Conservation (phyloP, 2,113 vertebrate genomes). For the Nicator chloris region DNA sequence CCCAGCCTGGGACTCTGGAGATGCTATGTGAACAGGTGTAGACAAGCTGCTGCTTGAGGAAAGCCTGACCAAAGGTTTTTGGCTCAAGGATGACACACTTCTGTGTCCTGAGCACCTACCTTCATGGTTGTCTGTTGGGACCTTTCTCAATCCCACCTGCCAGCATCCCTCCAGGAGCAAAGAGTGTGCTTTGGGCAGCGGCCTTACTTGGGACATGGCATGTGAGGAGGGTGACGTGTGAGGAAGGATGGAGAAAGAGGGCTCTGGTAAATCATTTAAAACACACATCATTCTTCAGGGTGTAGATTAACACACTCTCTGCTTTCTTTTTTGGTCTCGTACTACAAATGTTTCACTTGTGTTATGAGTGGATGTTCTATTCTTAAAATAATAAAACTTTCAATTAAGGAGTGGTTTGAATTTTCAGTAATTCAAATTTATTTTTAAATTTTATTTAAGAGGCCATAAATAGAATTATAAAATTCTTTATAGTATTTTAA, state of each 20-base stretch:
- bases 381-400: neutral
- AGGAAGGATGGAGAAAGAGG: neutral
- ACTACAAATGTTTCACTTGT: neutral
- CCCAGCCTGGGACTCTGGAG: neutral
- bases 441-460: neutral
- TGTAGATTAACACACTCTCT: neutral
- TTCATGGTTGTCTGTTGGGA: rapidly evolving
- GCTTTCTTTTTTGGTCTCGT: neutral
- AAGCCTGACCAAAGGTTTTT: neutral
- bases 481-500: neutral
- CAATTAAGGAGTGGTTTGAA: neutral
- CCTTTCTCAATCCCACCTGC: neutral
- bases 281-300: neutral
- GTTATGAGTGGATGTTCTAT: neutral
- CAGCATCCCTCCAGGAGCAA: neutral
- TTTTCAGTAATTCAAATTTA: neutral
- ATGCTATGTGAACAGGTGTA: neutral
- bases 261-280: neutral
- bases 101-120: neutral
- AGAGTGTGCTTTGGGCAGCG: neutral
- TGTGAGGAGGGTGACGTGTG: rapidly evolving
- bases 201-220: neutral
- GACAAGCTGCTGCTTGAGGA: neutral
- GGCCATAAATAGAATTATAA: neutral
- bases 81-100: neutral